Base-by-base conservation (phyloP, 2,797 vertebrate species). In the Chlorospingus semifuscus region DNA sequence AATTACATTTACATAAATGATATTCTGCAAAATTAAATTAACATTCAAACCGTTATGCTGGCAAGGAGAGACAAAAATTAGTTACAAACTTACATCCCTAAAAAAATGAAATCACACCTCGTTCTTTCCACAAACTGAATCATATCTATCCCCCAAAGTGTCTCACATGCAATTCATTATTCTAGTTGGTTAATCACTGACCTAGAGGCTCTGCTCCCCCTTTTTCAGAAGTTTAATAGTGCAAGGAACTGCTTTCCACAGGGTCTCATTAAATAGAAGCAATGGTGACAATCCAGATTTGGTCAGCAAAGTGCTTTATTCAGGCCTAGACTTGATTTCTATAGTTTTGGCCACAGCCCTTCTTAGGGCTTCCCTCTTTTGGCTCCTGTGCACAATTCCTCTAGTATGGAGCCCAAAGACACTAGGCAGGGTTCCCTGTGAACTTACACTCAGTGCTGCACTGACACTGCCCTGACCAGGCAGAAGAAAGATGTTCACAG, bases 1-100 rank as follows among this genome's bases (percentile, higher is more conserved):
- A 99, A 99, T 99, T 99, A 98, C 99, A 99, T 99, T 99, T 99
- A 99, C 99, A 99, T 99, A 99, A 99, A 99, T 99, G 98, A 99
- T 99, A 98, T 98, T 98, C 98, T 98, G 98, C 98, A 98, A 98
- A 99, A 99, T 99, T 98, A 99, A 98, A 99, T 99, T 98, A 99
- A 98, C 98, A 97, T 98, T 98, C 98, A 97, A 98, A 98, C 98
- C 97, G 97, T 98, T 98, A 98, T 95, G 93, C 98, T 97, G 96
- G 91, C 96, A 97, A 98, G 97, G 98, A 98, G 98, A 98, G 96
- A 98, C 97, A 98, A 98, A 98, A 98, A 98, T 98, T 96, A 98
- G 98, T 98, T 97, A 97, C 97, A 97, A 97, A 98, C 97, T 98
- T 97, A 97, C 95, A 97, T 96, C 96, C 94, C 96, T 97, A 97